A percentile compares a stretch with the other conserved stretches of the same genome.
phyloP scores from a whole-genome alignment of 35 echinoderm and acorn worm species.

The Ophioderma brevispina region DNA sequence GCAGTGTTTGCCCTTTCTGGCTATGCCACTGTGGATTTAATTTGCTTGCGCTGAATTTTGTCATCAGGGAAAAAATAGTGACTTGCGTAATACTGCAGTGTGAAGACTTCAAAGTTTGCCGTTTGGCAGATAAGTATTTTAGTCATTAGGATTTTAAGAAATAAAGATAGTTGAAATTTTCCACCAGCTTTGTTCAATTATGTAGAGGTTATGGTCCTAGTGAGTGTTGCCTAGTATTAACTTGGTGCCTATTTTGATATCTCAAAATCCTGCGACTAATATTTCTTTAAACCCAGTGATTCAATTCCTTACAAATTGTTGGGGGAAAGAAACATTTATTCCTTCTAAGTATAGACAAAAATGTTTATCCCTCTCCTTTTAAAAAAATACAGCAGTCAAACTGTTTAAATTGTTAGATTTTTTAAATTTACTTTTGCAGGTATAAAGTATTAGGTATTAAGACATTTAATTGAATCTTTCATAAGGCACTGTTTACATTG shows the following conservation, averaged over 20 bases:
- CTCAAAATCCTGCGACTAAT: neutral
- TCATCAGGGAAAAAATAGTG: no score
- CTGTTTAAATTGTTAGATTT: neutral
- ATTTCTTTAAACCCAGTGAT: neutral
- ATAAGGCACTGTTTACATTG: neutral
- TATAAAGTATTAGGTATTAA: neutral
- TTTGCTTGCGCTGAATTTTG: no score
- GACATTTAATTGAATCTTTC: neutral
- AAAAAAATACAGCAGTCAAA: neutral
- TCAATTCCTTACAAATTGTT: neutral
- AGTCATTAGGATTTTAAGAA: neutral
- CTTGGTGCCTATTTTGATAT: neutral
- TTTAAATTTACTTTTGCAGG: neutral
- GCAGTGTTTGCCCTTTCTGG: no score
- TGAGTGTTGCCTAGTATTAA: neutral
- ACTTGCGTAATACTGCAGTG: no score
- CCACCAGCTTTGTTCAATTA: neutral
- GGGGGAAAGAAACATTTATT: neutral
- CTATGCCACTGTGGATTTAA: no score
- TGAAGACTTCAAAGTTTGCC: no score
- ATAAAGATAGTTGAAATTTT: neutral
- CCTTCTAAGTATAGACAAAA: no score
- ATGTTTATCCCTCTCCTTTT: no score
- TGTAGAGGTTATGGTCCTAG: neutral
- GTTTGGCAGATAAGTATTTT: no score